Evolutionary conservation across 2,113 vertebrate genomes (phyloP).

Genomic region (Riparia riparia): DNA sequence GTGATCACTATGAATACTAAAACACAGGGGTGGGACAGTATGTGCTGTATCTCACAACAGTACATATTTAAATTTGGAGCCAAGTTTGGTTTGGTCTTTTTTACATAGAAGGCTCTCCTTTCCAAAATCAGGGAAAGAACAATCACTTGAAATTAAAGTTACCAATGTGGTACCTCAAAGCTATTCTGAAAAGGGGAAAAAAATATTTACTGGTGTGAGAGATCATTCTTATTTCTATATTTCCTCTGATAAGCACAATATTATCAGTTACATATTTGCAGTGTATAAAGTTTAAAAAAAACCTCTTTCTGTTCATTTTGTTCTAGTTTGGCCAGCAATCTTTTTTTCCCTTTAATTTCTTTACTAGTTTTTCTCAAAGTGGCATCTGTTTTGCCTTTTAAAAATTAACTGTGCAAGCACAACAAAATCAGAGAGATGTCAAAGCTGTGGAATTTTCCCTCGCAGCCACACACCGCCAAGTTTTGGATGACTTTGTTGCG

Average conservation of each 20-base stretch:
- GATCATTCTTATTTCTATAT: neutral
- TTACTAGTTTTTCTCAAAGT: conserved; percentile 42
- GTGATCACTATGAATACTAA: neutral
- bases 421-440: conserved; percentile 60
- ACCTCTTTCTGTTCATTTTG: neutral
- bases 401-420: conserved; percentile 65
- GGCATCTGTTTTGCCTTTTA: conserved; percentile 59
- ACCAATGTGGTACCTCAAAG: neutral
- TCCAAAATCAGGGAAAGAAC: neutral
- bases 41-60: neutral
- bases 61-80: neutral
- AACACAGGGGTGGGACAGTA: neutral
- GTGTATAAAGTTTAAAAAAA: neutral
- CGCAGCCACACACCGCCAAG: conserved; percentile 16
- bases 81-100: neutral
- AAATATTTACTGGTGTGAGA: neutral
- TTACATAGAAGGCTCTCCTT: neutral
- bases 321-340: neutral
- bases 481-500: neutral
- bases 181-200: neutral
- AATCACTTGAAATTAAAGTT: neutral
- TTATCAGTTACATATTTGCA: neutral
- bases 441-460: conserved; percentile 67
- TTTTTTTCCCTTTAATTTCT: neutral
- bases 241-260: neutral